Percentiles rank a stretch among this genome's conserved stretches.
Evolutionary conservation across 2,888 invertebrate species (phyloP).

Genomic region (Trissonchulus sp.): DNA sequence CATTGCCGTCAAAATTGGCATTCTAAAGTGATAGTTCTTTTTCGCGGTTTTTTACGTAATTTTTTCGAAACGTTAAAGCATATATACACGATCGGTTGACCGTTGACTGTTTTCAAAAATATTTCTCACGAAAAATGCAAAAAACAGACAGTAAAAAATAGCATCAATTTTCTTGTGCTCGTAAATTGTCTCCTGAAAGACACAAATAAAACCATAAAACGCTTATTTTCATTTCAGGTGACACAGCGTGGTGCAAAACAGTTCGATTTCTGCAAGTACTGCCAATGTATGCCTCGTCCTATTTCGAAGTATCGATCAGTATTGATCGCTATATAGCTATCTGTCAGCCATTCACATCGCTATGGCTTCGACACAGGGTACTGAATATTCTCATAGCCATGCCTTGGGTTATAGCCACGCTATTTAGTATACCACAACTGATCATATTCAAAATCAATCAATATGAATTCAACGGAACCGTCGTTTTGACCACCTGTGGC

Average conservation of each 20-base stretch:
- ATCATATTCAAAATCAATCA: conserved; percentile 48
- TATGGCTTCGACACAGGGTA: conserved; percentile 53
- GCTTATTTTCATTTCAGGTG: neutral
- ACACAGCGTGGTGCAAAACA: conserved; percentile 55
- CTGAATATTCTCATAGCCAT: conserved; percentile 53
- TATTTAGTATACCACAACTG: conserved; percentile 56
- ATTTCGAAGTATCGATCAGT: conserved; percentile 53
- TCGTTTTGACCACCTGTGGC: neutral
- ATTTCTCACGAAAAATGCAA: no score
- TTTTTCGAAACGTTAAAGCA: no score
- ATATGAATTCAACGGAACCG: neutral
- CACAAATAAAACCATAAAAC: no score
- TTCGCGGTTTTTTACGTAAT: no score
- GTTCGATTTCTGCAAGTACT: conserved; percentile 65
- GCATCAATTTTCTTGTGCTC: no score
- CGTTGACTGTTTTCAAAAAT: no score
- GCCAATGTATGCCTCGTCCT: conserved; percentile 64
- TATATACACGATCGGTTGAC: no score
- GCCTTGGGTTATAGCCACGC: conserved; percentile 56
- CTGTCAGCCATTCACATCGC: conserved; percentile 62
- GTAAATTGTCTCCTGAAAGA: no score
- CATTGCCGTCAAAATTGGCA: no score
- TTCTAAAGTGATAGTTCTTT: no score
- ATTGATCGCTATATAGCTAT: conserved; percentile 54
- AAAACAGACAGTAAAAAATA: no score